Base-by-base conservation (phyloP, 2,888 invertebrate species). In the Brenthis daphne region DNA sequence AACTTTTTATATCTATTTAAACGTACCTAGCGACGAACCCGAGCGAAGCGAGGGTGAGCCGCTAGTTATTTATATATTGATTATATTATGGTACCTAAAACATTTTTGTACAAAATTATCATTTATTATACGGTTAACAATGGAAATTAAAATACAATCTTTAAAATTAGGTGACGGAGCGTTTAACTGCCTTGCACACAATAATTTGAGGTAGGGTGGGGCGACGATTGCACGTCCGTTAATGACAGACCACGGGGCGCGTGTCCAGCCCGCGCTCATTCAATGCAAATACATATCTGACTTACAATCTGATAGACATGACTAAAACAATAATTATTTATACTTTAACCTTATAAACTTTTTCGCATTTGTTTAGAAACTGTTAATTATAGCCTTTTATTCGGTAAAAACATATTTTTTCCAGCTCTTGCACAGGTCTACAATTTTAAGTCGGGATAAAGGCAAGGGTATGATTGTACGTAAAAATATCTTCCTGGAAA, bases 221-320 rank as follows among this genome's bases (percentile, higher is more conserved):
- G 82, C 81, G 80, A 82, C 84, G 85, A 85, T 84, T 82, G 85
- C 84, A 80, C 85, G 88, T 85, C 88, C 87, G 84, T 80, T 91
- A 92, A 92, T 92, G 92, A 91, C 91, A 92, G 92, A 83, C 86
- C 89, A 82, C 82, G 85, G 81, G 76, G 82, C 75, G 70, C 76
- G 77, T 89, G 90, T 90, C 92, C 91, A 86, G 89, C 87, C 86
- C 88, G 86, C 81, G 82, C 77, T 84, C 89, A 92, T 92, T 92
- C 91, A 90, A 92, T 92, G 92, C 91, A 87, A 92, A 92, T 92
- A 79, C 75, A 74, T 74, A 73, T 70, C n/a, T 63, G 50, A 16
- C 16, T 57, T 51, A 51, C 74, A 80, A 84, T 85, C 76, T 74
- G 78, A 78, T 87, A 89, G 89, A 89, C 82, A 84, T 77, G 88